Evolutionary conservation across 2,113 vertebrate genomes (phyloP).

Genomic region (Calidris pugnax): DNA sequence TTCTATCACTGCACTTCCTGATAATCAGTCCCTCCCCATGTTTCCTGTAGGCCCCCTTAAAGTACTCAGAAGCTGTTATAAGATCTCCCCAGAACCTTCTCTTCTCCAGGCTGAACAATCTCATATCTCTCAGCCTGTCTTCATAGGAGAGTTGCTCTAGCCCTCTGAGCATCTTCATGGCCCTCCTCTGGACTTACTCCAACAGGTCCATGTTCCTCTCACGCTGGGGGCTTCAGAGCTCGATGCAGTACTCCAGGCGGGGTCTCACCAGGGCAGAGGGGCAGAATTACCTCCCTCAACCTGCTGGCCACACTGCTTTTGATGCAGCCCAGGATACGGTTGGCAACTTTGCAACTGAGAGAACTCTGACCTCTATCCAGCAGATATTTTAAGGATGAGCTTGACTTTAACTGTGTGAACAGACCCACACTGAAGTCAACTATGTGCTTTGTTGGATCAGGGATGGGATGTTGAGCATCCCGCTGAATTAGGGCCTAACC

Average conservation of each 20-base stretch:
- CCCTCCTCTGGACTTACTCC: not conserved
- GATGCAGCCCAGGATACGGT: not conserved
- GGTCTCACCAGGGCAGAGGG: not conserved
- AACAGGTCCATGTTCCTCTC: not conserved
- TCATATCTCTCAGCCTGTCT: not conserved
- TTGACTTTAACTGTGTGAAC: not conserved
- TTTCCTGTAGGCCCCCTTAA: not conserved
- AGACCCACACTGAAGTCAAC: not conserved
- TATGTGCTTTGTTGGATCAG: not conserved
- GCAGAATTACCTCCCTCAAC: not conserved
- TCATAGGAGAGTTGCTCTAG: not conserved
- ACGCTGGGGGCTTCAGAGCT: not conserved
- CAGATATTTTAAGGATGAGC: not conserved
- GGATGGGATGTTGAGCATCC: not conserved
- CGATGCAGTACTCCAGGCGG: not conserved
- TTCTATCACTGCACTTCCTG: not conserved
- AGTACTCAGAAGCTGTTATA: not conserved
- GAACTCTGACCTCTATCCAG: not conserved
- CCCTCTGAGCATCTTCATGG: not conserved
- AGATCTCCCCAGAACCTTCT: not conserved
- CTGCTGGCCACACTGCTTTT: not conserved
- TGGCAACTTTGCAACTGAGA: not conserved
- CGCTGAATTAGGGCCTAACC: not conserved
- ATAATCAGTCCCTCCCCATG: not conserved
- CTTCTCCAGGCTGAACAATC: not conserved